Conservation (phyloP, 2,113 vertebrate genomes). For the Trochalopteron elliotii region DNA sequence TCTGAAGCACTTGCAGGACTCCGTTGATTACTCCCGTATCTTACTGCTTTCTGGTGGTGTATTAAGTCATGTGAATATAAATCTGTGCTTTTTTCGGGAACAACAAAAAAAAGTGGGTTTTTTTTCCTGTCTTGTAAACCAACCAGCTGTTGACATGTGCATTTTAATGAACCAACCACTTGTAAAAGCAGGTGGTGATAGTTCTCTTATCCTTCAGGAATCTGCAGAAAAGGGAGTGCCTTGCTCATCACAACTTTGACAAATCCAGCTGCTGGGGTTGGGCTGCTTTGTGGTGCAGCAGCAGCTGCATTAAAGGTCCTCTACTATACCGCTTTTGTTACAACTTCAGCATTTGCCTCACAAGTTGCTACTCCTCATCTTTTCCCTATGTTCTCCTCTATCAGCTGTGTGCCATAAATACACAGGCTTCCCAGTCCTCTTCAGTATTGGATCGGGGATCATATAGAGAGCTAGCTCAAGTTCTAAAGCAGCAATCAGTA, state of each 20-base stretch:
- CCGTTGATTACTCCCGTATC: background rate
- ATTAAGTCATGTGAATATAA: background rate
- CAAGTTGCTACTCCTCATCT: background rate
- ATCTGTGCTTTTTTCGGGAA: accelerated
- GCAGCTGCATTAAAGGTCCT: background rate
- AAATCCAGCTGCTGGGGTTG: background rate
- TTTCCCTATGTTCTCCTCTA: background rate
- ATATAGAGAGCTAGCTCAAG: background rate
- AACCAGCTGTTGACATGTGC: background rate
- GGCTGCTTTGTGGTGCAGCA: background rate
- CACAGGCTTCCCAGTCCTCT: accelerated
- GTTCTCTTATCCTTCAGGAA: background rate
- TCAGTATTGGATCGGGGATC: background rate
- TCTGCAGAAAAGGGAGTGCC: background rate
- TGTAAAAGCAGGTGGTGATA: background rate
- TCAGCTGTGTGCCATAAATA: background rate
- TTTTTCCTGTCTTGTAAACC: background rate
- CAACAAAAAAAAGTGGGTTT: background rate
- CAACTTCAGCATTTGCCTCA: background rate
- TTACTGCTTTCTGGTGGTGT: background rate
- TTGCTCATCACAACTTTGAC: background rate
- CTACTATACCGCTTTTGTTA: background rate
- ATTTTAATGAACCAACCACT: background rate
- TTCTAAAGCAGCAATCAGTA: background rate
- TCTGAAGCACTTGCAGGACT: background rate